A percentile compares a stretch with the other conserved stretches of the same genome.
Conservation (phyloP, 2,797 vertebrate species). For the Chiroxiphia lanceolata region DNA sequence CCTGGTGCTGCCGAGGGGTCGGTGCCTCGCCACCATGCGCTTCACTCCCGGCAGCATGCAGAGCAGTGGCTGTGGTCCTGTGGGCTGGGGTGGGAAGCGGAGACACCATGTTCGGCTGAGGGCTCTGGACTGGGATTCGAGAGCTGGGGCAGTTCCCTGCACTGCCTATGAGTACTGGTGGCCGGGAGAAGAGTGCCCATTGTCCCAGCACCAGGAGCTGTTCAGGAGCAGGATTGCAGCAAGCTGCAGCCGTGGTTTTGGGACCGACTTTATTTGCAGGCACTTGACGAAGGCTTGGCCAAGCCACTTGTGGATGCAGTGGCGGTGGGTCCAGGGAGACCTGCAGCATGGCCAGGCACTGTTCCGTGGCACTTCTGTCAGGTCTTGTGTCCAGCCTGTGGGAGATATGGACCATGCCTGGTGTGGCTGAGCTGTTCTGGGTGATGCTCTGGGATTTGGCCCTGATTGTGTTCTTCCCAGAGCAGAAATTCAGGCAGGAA, state of each 20-base stretch:
- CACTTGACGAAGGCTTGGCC: background rate
- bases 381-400: background rate
- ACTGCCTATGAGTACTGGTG: background rate
- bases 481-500: background rate
- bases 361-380: background rate
- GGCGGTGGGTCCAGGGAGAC: background rate
- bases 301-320: accelerated
- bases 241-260: background rate
- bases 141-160: background rate
- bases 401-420: background rate
- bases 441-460: background rate
- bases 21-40: accelerated
- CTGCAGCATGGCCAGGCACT: background rate
- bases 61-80: accelerated
- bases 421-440: background rate
- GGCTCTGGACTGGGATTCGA: background rate
- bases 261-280: background rate
- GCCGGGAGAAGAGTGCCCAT: background rate
- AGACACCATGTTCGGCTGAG: background rate
- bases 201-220: background rate
- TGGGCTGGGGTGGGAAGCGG: background rate
- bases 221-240: background rate
- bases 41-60: accelerated
- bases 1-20: background rate
- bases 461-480: background rate